These are phyloP conservation scores for Parochlus steinenii DNA, from an alignment of 2,888 invertebrate genomes.

Conservation along the genomic window DNA sequence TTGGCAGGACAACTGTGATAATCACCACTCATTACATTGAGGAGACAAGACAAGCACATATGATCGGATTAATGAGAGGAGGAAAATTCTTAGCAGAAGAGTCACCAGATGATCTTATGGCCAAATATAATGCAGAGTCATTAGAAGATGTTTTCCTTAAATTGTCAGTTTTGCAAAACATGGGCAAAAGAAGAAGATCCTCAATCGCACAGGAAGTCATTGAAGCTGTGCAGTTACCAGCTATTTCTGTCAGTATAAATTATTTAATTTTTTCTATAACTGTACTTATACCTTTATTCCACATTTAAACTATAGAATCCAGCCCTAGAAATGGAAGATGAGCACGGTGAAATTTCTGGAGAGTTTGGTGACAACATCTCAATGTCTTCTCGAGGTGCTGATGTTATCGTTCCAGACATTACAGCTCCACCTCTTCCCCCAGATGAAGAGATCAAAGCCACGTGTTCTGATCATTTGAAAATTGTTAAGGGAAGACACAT, in stretches of 20 bases:
- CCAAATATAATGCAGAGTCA: constrained; percentile 52
- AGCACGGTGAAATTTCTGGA: constrained; percentile 62
- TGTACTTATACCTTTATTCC: neutral
- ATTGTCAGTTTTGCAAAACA: constrained; percentile 61
- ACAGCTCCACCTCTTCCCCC: constrained; percentile 49
- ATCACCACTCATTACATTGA: constrained; percentile 82
- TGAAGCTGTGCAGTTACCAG: constrained; percentile 46
- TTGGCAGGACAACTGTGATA: constrained; percentile 60
- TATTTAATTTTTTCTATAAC: constrained; percentile 14
- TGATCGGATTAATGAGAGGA: constrained; percentile 69
- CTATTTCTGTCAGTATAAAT: constrained; percentile 36
- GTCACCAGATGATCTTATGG: constrained; percentile 52
- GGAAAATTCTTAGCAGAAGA: constrained; percentile 75
- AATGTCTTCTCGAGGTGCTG: constrained; percentile 51
- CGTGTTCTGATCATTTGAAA: constrained; percentile 39
- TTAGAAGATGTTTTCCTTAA: constrained; percentile 71
- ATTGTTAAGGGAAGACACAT: constrained; percentile 54
- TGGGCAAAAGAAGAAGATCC: constrained; percentile 62
- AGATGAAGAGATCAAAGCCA: constrained; percentile 40
- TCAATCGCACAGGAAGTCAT: constrained; percentile 64
- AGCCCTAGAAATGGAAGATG: constrained; percentile 42
- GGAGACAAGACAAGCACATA: constrained; percentile 66
- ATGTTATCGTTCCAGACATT: constrained; percentile 38
- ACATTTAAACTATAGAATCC: constrained; percentile 32
- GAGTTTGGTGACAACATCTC: constrained; percentile 78